These are phyloP conservation scores for Orussus abietinus DNA, from an alignment of 1,140 invertebrate genomes.

Conservation along the genomic window DNA sequence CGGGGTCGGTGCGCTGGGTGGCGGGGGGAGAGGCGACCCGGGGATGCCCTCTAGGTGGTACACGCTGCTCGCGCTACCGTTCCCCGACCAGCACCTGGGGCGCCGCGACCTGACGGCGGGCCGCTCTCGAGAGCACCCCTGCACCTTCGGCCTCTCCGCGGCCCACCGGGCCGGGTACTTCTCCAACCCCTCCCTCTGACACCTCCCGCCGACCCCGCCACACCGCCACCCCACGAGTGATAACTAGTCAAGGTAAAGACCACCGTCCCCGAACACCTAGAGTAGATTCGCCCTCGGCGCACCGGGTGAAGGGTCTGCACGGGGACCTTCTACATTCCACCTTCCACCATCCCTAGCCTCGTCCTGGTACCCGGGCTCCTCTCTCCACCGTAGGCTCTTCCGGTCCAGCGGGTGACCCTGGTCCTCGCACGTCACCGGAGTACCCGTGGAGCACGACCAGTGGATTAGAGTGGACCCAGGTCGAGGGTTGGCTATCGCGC, in stretches of 20 bases:
- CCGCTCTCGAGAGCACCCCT: slow-evolving; percentile 61
- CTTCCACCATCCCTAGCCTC: too few species aligned
- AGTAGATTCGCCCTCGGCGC: too few species aligned
- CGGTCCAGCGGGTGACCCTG: too few species aligned
- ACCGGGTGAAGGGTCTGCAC: too few species aligned
- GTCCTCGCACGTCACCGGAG: too few species aligned
- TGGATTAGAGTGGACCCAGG: too few species aligned
- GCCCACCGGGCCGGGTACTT: slow-evolving; percentile 76
- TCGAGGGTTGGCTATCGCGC: too few species aligned
- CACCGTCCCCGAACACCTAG: slow-evolving; percentile 7
- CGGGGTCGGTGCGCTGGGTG: slow-evolving; percentile 49
- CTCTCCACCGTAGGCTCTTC: too few species aligned
- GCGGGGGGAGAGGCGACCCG: slow-evolving; percentile 47
- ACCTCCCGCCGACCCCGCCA: slow-evolving; percentile 1
- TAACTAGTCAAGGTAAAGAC: slow-evolving; percentile 11
- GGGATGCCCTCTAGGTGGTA: slow-evolving; percentile 77
- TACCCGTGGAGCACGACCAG: too few species aligned
- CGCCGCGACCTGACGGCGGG: slow-evolving; percentile 73
- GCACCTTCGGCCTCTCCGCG: slow-evolving; percentile 48
- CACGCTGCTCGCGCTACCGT: slow-evolving; percentile 83
- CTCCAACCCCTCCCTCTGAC: slow-evolving; percentile 62
- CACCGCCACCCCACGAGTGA: slow-evolving; percentile 9
- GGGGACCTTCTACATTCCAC: too few species aligned
- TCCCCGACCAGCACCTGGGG: slow-evolving; percentile 86
- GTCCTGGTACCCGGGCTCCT: too few species aligned